Evolutionary conservation across 2,797 vertebrate species (phyloP).

Genomic region (Prunella strophiata): DNA sequence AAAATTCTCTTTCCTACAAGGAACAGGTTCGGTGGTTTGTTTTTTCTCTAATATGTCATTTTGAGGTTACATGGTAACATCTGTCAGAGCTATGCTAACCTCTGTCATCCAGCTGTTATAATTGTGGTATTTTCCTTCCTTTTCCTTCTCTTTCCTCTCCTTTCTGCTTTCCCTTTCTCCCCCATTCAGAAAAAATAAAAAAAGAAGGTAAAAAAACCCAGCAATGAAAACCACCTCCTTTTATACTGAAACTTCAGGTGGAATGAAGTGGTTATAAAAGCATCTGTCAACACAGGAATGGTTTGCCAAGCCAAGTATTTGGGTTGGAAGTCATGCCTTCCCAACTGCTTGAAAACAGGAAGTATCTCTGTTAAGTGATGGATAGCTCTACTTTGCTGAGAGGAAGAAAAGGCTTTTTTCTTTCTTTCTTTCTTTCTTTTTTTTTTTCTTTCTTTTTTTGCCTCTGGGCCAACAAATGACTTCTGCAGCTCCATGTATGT

Average conservation of each 20-base stretch:
- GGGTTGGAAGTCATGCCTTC: slow-evolving; percentile 83
- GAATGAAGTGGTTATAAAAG: slow-evolving; percentile 82
- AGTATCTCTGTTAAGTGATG: slow-evolving; percentile 91
- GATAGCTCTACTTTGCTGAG: slow-evolving; percentile 83
- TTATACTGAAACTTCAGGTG: slow-evolving; percentile 81
- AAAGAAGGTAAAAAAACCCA: not conserved
- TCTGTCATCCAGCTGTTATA: slow-evolving; percentile 69
- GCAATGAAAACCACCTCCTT: slow-evolving; percentile 35
- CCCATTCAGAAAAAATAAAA: not conserved
- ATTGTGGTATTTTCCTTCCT: slow-evolving; percentile 61
- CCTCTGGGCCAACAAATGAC: slow-evolving; percentile 78
- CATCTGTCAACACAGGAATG: slow-evolving; percentile 81
- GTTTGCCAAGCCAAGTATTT: slow-evolving; percentile 88
- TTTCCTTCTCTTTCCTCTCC: slow-evolving; percentile 52
- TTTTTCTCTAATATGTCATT: slow-evolving; percentile 41
- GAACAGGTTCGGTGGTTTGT: slow-evolving; percentile 24
- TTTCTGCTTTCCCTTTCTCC: slow-evolving; percentile 53
- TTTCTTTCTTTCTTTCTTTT: too few species aligned
- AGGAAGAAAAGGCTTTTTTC: slow-evolving; percentile 74
- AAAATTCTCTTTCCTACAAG: slow-evolving; percentile 47
- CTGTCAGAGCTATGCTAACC: slow-evolving; percentile 69
- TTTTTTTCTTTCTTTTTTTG: not conserved
- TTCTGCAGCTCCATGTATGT: slow-evolving; percentile 72
- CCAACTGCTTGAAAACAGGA: slow-evolving; percentile 91
- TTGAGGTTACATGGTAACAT: slow-evolving; percentile 66